These are phyloP conservation scores for Amblyopsis rosae DNA, from an alignment of 2,113 vertebrate genomes.

Conservation along the genomic window DNA sequence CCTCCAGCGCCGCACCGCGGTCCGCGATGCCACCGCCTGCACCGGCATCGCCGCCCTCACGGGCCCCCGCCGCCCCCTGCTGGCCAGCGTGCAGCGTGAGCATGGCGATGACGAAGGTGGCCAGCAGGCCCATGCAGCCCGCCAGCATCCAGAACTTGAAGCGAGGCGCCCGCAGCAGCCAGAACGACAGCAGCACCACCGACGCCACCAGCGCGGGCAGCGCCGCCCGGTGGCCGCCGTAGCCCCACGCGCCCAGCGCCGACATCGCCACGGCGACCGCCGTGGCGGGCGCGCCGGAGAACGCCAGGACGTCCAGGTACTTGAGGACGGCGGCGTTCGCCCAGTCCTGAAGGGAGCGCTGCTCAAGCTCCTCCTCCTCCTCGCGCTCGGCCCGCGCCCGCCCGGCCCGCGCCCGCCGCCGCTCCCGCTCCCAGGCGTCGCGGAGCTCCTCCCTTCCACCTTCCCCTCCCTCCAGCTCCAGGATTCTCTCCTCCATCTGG, in stretches of 20 bases:
- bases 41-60: no score
- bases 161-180: constrained; percentile 46
- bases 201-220: constrained; percentile 61
- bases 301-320: constrained; percentile 68
- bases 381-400: constrained; percentile 34
- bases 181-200: constrained; percentile 52
- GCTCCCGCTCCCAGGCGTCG: constrained; percentile 30
- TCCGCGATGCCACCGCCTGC: no score
- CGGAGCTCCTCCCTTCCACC: neutral
- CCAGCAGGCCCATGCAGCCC: constrained; percentile 68
- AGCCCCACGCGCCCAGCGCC: constrained; percentile 64
- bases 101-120: constrained; percentile 64
- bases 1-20: constrained; percentile 53
- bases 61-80: constrained; percentile 46
- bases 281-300: constrained; percentile 70
- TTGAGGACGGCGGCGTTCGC: constrained; percentile 56
- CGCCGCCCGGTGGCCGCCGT: constrained; percentile 62
- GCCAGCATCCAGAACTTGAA: constrained; percentile 73
- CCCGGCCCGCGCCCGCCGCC: constrained; percentile 41
- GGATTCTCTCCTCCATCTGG: constrained; percentile 66
- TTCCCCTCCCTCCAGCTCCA: constrained; percentile 36
- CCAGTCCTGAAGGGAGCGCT: constrained; percentile 53
- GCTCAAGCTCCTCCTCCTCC: constrained; percentile 45
- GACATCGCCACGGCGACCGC: constrained; percentile 58
- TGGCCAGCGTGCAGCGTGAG: constrained; percentile 71